phyloP scores from a whole-genome alignment of 2,888 invertebrate genomes.

The Alentia gelatinosa region DNA sequence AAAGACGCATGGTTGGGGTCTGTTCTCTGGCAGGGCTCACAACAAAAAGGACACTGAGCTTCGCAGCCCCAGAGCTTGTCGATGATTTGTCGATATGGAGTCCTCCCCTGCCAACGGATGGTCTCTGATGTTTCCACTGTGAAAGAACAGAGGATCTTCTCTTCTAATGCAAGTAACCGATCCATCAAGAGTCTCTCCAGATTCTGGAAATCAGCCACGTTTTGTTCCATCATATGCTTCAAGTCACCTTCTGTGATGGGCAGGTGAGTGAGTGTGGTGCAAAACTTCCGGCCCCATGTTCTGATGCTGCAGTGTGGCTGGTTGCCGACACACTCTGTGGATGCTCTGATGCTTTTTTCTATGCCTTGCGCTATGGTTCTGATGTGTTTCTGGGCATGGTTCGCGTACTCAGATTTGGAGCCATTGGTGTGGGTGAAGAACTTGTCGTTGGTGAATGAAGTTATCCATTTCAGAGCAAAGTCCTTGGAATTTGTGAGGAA shows the following conservation, averaged over 20 bases:
- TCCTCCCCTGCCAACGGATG: neutral
- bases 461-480: slow-evolving; percentile 29
- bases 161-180: neutral
- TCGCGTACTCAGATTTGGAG: neutral
- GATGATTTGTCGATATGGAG: slow-evolving; percentile 10
- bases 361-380: neutral
- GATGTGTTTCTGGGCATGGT: neutral
- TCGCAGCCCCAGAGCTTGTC: slow-evolving; percentile 57
- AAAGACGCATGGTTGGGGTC: slow-evolving; percentile 9
- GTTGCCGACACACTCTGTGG: neutral
- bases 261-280: neutral
- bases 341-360: neutral
- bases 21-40: slow-evolving; percentile 49
- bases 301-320: neutral
- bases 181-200: neutral
- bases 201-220: neutral
- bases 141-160: neutral
- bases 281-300: neutral
- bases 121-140: neutral
- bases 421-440: neutral
- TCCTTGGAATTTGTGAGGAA: slow-evolving; percentile 40
- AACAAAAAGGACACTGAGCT: slow-evolving; percentile 56
- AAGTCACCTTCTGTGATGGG: slow-evolving; percentile 1
- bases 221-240: neutral
- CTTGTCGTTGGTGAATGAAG: neutral